Evolutionary conservation across 2,797 vertebrate species (phyloP).

Genomic region (Pempheris klunzingeri): DNA sequence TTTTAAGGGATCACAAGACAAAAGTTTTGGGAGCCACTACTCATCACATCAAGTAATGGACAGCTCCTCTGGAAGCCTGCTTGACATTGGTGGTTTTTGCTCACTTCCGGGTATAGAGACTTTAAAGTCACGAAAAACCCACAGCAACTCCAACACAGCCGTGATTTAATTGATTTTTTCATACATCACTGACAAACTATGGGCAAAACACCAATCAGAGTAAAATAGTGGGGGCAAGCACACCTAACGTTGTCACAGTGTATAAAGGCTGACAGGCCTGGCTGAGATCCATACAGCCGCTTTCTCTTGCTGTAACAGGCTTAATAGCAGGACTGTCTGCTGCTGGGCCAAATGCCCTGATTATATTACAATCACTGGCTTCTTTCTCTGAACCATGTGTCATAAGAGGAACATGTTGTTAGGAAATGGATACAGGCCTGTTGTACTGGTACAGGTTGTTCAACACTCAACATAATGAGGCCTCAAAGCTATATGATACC

Average conservation of each 20-base stretch:
- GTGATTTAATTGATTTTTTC: constrained; percentile 93
- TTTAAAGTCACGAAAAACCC: constrained; percentile 83
- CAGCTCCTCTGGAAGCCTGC: constrained; percentile 4
- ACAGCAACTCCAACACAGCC: constrained; percentile 86
- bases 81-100: constrained; percentile 66
- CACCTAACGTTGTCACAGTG: constrained; percentile 76
- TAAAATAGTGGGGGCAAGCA: constrained; percentile 68
- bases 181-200: constrained; percentile 93
- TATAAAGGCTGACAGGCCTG: constrained; percentile 73
- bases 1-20: neutral
- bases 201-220: constrained; percentile 79
- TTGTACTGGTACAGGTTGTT: constrained; percentile 39
- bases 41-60: constrained; percentile 1
- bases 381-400: constrained; percentile 51
- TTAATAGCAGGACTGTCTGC: constrained; percentile 48
- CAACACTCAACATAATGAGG: constrained; percentile 50
- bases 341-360: constrained; percentile 61
- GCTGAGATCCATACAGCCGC: constrained; percentile 57
- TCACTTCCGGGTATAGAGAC: constrained; percentile 43
- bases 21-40: neutral
- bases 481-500: constrained; percentile 46
- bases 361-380: constrained; percentile 70
- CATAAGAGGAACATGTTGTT: constrained; percentile 60
- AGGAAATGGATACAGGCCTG: constrained; percentile 54
- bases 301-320: constrained; percentile 57